Base-by-base conservation (phyloP, 2,888 invertebrate genomes). In the Synanthedon formicaeformis region DNA sequence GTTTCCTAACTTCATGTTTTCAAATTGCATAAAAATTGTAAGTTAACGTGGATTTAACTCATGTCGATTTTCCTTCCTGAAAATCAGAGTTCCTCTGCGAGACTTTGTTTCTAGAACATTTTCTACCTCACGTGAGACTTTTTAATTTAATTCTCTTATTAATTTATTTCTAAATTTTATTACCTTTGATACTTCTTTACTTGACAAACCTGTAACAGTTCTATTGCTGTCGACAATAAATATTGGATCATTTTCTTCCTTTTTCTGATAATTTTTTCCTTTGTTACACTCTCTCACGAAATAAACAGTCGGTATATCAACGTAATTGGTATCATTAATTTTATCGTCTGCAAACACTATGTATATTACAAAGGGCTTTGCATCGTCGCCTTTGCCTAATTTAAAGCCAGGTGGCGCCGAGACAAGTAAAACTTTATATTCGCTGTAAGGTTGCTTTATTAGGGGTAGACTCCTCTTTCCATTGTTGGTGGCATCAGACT, bases 371-470 rank as follows among this genome's bases (percentile, higher is more conserved):
- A 72, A 58, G 1, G 71, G 72, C 40, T 68, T 67, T 1, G 58
- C 56, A 3, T 73, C 65, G 0, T 62, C 60, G 14, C 58, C 57
- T 34, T 58, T 60, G 4, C 66, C 67, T 6, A 83, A 60, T 50
- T 60, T 73, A 4, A 82, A 54, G 48, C 75, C 61, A 1, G 74
- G 67, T 1, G 86, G 86, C 0, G 86, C 83, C 1, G 73, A 70
- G 1, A 75, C 85, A 0, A 86, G 76, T 45, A 86, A 54, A n/a
- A 85, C 67, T 56, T 79, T 81, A 53, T 84, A 85, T 50, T 76
- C 64, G 1, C 66, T 59, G 41, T 65, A 72, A 0, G 74, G 70
- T 45, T 79, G 75, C 5, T 64, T 66, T 3, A 79, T 52, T 4
- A 81, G 57, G 0, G 85, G 83, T 51, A 84, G 62, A 55, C 74